Evolutionary conservation across 2,888 invertebrate genomes (phyloP).

Genomic region (Lasioglossum oenotherae): DNA sequence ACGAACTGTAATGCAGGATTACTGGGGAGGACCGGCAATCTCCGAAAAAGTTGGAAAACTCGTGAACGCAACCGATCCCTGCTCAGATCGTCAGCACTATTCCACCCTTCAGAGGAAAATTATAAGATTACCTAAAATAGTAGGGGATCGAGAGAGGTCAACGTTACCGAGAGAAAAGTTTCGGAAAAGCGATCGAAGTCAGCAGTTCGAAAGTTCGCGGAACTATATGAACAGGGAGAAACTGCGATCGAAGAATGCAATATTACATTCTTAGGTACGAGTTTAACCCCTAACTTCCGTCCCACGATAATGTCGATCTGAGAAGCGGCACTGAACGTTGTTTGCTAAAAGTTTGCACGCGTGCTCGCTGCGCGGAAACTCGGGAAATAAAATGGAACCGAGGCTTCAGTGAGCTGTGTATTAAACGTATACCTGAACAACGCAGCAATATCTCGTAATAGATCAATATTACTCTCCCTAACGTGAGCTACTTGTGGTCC

Average conservation of each 20-base stretch:
- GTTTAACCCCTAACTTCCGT: constrained; percentile 2
- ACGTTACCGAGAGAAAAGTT: constrained; percentile 51
- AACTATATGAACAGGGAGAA: neutral
- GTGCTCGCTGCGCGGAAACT: neutral
- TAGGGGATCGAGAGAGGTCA: constrained; percentile 27
- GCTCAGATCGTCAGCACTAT: constrained; percentile 23
- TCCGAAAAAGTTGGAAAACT: constrained; percentile 8
- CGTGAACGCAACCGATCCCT: neutral
- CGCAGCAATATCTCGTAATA: neutral
- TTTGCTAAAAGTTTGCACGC: constrained; percentile 1
- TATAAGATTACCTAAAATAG: constrained; percentile 60
- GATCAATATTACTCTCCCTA: neutral
- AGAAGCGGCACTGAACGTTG: constrained; percentile 2
- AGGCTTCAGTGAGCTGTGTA: neutral
- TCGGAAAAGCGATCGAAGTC: constrained; percentile 46
- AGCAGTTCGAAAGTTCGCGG: constrained; percentile 51
- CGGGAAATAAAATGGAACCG: neutral
- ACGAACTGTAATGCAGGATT: neutral
- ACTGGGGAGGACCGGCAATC: neutral
- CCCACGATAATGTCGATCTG: constrained; percentile 32
- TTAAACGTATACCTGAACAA: neutral
- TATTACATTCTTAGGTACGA: constrained; percentile 16
- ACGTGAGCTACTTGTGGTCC: neutral
- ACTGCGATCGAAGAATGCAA: constrained; percentile 19
- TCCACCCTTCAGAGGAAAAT: constrained; percentile 24